phyloP scores from a whole-genome alignment of 2,113 vertebrate species.

The Siniperca chuatsi region DNA sequence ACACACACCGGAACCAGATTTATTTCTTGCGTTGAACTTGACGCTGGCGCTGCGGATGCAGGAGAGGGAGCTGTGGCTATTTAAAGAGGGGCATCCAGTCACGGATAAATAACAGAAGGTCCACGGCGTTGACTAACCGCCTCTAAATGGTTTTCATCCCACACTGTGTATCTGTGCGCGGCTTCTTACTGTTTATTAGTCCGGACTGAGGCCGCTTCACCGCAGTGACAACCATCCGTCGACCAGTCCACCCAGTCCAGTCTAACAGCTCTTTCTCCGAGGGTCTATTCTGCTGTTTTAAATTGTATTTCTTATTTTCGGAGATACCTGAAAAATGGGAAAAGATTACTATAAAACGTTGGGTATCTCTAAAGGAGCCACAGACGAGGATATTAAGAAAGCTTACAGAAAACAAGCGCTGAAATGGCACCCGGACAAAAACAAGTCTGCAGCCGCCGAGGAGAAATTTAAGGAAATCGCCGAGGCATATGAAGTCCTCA shows the following conservation, averaged over 20 bases:
- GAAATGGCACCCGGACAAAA: slow-evolving; percentile 99
- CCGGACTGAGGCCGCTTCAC: slow-evolving; percentile 39
- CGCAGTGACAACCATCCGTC: slow-evolving; percentile 35
- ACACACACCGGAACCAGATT: slow-evolving; percentile 47
- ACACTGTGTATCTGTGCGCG: slow-evolving; percentile 9
- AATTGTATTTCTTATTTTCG: neutral
- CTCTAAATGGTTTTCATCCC: slow-evolving; percentile 70
- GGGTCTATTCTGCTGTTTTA: neutral
- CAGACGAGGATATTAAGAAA: slow-evolving; percentile 98
- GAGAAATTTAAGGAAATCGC: slow-evolving; percentile 99
- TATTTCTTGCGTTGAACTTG: slow-evolving; percentile 8
- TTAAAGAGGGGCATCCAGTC: slow-evolving; percentile 81
- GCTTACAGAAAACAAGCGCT: slow-evolving; percentile 98
- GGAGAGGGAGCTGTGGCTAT: slow-evolving; percentile 79
- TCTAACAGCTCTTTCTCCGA: slow-evolving; percentile 6
- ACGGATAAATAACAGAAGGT: slow-evolving; percentile 68
- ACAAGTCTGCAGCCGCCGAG: slow-evolving; percentile 95
- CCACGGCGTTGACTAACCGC: slow-evolving; percentile 66
- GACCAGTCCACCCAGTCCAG: slow-evolving; percentile 9
- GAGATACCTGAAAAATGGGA: slow-evolving; percentile 87
- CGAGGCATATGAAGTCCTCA: slow-evolving; percentile 98
- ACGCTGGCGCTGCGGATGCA: slow-evolving; percentile 51
- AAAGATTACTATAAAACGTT: slow-evolving; percentile 98
- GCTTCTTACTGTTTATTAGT: neutral
- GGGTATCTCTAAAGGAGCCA: slow-evolving; percentile 95